Base-by-base conservation (phyloP, 2,113 vertebrate species). In the Bos javanicus region DNA sequence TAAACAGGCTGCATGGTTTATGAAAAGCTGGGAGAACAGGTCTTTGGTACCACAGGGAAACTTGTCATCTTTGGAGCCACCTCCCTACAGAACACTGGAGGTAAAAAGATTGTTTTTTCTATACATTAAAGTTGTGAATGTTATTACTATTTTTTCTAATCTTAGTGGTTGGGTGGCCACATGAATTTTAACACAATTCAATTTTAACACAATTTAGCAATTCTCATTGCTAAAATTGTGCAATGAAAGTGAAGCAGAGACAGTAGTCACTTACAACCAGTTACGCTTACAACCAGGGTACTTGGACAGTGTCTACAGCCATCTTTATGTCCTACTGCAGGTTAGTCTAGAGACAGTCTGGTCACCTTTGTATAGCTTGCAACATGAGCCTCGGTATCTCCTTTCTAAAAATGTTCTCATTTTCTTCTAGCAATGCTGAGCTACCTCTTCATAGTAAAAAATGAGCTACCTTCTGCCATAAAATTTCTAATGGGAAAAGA, bases 371-470 rank as follows among this genome's bases (percentile, higher is more conserved):
- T 23, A 33, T 62, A 78, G 80, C 8, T 85, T 97, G 52, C 88
- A 97, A 93, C 6, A 1, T 64, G 97, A 96, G 92, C 62, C 83
- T 30, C 30, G 48, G 87, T 95, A 14, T 60, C 48, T 0, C 0
- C 90, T 98, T 98, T 98, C 97, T 99, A 96, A 98, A 93, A 93
- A 76, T 52, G 76, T 90, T 87, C 95, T 97, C 93, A 4, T 98
- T 97, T 97, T 98, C 96, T 64, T 87, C 91, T 98, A 99, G 99
- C 99, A 93, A 99, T 99, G 99, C 99, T 99, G 98, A 99, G 99
- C 98, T 99, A 99, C 98, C 99, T 99, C 97, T 99, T 99, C 98
- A 99, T 99, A 94, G 99, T 99, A 48, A 99, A 99, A 99, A 99
- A 99, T 96, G 99, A 99, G 98, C 99, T 99, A 84, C 99, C 99